Evolutionary conservation across 2,113 vertebrate genomes (phyloP).

Genomic region (Columba livia): DNA sequence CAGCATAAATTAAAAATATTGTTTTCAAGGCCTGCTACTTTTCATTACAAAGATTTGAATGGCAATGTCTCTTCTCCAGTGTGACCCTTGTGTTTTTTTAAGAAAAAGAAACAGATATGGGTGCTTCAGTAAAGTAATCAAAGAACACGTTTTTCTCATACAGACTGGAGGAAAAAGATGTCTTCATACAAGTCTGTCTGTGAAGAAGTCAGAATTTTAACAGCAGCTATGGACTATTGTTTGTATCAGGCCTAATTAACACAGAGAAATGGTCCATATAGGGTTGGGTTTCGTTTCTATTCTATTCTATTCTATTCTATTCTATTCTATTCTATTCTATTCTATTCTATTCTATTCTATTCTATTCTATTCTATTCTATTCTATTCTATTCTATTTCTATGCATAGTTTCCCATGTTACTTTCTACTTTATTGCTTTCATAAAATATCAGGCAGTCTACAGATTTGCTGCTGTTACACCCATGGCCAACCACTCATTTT

Average conservation of each 20-base stretch:
- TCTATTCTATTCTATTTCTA: neutral
- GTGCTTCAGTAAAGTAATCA: neutral
- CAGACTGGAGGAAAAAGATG: neutral
- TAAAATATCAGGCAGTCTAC: neutral
- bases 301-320: neutral
- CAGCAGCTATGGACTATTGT: neutral
- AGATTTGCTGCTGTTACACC: neutral
- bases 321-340: neutral
- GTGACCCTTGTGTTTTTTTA: neutral
- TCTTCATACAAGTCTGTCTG: neutral
- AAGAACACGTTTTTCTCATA: neutral
- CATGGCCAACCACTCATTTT: neutral
- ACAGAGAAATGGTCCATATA: neutral
- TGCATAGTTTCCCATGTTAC: neutral
- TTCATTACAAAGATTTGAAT: slow-evolving; percentile 15
- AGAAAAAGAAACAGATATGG: neutral
- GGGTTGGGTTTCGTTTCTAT: too few species aligned
- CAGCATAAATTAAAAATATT: slow-evolving; percentile 18
- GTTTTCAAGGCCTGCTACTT: neutral
- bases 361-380: neutral
- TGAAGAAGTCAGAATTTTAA: neutral
- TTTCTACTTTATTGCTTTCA: neutral
- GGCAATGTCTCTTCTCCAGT: neutral
- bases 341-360: too few species aligned
- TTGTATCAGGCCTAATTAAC: neutral